These are phyloP conservation scores for Willowsia nigromaculata DNA, from an alignment of 2,888 invertebrate species.

Conservation along the genomic window DNA sequence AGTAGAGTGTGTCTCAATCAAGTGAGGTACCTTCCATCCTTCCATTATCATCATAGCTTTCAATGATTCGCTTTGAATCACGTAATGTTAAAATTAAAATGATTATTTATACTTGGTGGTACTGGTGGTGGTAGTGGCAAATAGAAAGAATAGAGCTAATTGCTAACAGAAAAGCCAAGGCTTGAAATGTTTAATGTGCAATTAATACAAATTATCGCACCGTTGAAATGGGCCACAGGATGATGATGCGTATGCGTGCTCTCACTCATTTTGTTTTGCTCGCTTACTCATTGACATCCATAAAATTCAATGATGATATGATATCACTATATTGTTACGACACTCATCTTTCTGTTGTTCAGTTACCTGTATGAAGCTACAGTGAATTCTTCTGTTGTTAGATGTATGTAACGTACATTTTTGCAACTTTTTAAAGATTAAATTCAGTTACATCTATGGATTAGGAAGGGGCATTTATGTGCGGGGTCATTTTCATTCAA, in stretches of 20 bases:
- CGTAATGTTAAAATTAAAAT: constrained; percentile 33
- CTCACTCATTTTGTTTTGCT: not conserved
- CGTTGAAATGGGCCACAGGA: constrained; percentile 54
- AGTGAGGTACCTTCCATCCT: constrained; percentile 47
- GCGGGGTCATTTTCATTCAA: constrained; percentile 15
- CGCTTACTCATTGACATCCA: not conserved
- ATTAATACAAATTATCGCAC: constrained; percentile 70
- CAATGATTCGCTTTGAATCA: constrained; percentile 27
- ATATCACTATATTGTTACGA: constrained; percentile 19
- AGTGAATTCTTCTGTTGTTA: not conserved
- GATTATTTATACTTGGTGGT: constrained; percentile 22
- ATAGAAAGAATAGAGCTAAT: constrained; percentile 3
- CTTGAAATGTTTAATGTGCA: constrained; percentile 67
- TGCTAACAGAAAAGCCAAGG: constrained; percentile 19
- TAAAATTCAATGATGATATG: constrained; percentile 18
- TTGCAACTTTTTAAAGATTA: not conserved
- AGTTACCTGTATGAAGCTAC: not conserved
- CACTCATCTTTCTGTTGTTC: not conserved
- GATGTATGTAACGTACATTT: not conserved
- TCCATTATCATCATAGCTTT: not conserved
- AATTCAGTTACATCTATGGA: not conserved
- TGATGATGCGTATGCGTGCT: not conserved
- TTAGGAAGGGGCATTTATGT: not conserved
- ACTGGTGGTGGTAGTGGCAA: not conserved
- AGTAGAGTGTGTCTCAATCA: constrained; percentile 58